Evolutionary conservation across 2,113 vertebrate species (phyloP).

Genomic region (Nycticebus coucang): DNA sequence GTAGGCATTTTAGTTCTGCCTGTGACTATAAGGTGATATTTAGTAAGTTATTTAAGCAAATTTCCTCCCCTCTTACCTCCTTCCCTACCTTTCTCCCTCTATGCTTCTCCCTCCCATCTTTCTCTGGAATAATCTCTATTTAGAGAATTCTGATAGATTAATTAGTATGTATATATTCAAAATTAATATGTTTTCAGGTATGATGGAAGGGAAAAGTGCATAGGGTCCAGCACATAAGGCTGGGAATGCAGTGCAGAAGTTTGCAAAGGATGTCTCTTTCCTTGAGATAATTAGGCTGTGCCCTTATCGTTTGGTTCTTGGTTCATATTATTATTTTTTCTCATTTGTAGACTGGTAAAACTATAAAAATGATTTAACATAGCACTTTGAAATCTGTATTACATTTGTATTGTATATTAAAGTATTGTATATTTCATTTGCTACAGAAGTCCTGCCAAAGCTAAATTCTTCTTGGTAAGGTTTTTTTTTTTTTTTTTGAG

Average conservation of each 20-base stretch:
- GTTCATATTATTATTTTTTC: neutral
- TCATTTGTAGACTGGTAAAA: neutral
- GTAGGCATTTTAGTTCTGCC: neutral
- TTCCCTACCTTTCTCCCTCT: neutral
- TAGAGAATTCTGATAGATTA: neutral
- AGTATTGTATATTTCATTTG: no score
- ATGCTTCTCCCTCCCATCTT: neutral
- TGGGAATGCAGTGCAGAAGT: neutral
- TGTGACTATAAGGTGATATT: neutral
- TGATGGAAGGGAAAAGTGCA: neutral
- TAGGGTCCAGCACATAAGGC: neutral
- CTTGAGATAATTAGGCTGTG: rapidly evolving
- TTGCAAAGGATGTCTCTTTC: neutral
- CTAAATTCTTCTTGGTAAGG: neutral
- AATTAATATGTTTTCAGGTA: neutral
- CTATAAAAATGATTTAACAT: neutral
- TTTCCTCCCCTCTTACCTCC: neutral
- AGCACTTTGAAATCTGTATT: neutral
- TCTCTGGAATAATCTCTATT: neutral
- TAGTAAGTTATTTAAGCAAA: neutral
- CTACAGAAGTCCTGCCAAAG: neutral
- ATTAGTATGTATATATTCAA: neutral
- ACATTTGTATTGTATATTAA: no score
- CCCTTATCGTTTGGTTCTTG: neutral
- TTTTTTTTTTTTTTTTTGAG: neutral